Conservation (phyloP, 2,888 invertebrate species). For the Himalopsyche anomala region DNA sequence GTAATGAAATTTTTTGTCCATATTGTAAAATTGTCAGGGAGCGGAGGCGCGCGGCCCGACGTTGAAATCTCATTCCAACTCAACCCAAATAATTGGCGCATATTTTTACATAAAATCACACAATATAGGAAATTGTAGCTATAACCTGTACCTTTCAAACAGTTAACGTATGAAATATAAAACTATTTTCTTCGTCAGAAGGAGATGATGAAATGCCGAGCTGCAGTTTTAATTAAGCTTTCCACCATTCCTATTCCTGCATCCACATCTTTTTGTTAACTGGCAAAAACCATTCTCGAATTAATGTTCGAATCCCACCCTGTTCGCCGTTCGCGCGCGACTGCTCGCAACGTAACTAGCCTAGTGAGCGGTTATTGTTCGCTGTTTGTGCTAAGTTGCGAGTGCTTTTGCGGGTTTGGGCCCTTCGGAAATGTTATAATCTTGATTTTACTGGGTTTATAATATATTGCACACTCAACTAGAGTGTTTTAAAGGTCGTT, state of each 20-base stretch:
- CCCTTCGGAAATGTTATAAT: not conserved
- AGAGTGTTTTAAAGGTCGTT: not conserved
- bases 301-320: not conserved
- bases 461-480: not conserved
- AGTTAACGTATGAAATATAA: constrained; percentile 65
- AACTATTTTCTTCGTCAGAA: constrained; percentile 64
- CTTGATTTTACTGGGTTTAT: not conserved
- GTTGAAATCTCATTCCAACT: constrained; percentile 66
- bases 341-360: not conserved
- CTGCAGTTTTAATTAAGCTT: constrained; percentile 61
- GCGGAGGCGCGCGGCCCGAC: constrained; percentile 64
- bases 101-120: constrained; percentile 66
- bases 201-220: constrained; percentile 64
- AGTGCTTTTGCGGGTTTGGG: not conserved
- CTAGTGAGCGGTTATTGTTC: not conserved
- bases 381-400: constrained; percentile 50
- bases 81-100: constrained; percentile 64
- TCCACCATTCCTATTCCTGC: constrained; percentile 51
- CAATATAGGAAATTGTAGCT: constrained; percentile 65
- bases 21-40: constrained; percentile 62
- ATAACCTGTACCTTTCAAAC: constrained; percentile 65
- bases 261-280: too few species aligned
- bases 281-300: not conserved
- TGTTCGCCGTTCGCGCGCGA: constrained; percentile 17
- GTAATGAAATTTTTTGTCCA: constrained; percentile 64